Base-by-base conservation (phyloP, 1,140 invertebrate genomes). In the Cherax quadricarinatus region DNA sequence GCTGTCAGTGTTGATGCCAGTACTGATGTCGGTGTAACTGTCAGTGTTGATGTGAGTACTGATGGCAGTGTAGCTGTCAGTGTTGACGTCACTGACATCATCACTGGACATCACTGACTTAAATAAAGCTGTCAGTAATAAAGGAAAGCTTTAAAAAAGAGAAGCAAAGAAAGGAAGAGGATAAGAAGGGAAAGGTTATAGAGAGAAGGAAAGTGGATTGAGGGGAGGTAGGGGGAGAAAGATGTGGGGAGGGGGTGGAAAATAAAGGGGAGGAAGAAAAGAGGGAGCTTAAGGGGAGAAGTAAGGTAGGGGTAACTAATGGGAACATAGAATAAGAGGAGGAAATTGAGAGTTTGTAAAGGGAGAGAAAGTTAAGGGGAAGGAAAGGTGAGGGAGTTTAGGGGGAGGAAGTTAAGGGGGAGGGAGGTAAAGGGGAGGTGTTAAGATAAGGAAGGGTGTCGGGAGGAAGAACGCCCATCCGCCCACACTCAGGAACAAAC, bases 401-500 rank as follows among this genome's bases (percentile, higher is more conserved):
- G 73, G 48, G 51, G 51, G 73, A 48, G n/a, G 51, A 57, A 78
- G 53, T 7, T 30, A 51, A 12, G 24, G 53, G 5, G 53, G 21
- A 30, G 49, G 30, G 53, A 41, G 30, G 30, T 41, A 41, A 41
- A 41, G 73, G 66, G 86, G 21, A 86, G 53, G 48, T 41, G 83
- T n/a, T 14, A 18, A 5, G 12, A 14, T 7, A 30, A 16, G 41
- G 83, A 24, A 66, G 83, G 41, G 86, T 79, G 24, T 9, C 21
- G 60, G 53, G 75, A 88, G 86, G 86, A 88, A 80, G 86, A 24
- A 12, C 86, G 86, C 73, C 73, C 86, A 79, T 80, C 86, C 86
- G 73, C 86, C 57, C 70, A 60, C 21, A 79, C 70, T 49, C 86
- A 30, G 86, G 86, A 88, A 88, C 86, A 88, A 88, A 88, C 79